A percentile compares a stretch with the other conserved stretches of the same genome.
These are phyloP conservation scores for Hybognathus amarus DNA, from an alignment of 2,797 vertebrate species.

Conservation along the genomic window DNA sequence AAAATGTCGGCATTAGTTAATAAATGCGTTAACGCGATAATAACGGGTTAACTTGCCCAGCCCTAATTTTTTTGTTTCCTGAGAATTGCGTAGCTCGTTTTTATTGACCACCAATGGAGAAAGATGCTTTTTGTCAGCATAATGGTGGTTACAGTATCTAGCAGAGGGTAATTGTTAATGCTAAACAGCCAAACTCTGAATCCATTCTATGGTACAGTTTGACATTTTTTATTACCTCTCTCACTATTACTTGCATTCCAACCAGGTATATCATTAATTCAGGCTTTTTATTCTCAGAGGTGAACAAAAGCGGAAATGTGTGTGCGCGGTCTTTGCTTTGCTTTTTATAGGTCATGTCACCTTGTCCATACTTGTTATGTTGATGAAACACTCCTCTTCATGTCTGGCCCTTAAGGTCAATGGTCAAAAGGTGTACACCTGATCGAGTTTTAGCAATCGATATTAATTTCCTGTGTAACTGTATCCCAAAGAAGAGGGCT, in stretches of 20 bases:
- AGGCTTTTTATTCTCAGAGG: constrained; percentile 47
- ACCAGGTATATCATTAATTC: constrained; percentile 55
- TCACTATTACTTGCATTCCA: constrained; percentile 37
- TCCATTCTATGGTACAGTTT: constrained; percentile 18
- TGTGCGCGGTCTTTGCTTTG: constrained; percentile 6
- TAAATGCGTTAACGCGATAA: too few species aligned
- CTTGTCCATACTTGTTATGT: constrained; percentile 61
- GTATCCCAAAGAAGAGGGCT: background rate
- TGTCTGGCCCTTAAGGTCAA: constrained; percentile 44
- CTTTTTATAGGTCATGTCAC: constrained; percentile 59
- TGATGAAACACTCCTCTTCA: constrained; percentile 53
- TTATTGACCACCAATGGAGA: background rate
- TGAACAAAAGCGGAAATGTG: constrained; percentile 29
- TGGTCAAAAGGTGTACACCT: constrained; percentile 48
- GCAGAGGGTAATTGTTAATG: background rate
- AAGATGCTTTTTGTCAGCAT: background rate
- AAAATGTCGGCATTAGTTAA: too few species aligned
- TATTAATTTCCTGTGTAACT: constrained; percentile 38
- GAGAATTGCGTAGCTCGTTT: background rate
- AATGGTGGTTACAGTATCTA: background rate
- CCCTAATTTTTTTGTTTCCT: too few species aligned
- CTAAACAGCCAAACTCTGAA: background rate
- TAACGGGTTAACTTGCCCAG: too few species aligned
- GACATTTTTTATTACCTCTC: constrained; percentile 36
- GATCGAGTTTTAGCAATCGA: constrained; percentile 56